Percentiles rank a stretch among this genome's conserved stretches.
These are phyloP conservation scores for Tuberolachnus salignus DNA, from an alignment of 2,888 invertebrate genomes.

Conservation along the genomic window DNA sequence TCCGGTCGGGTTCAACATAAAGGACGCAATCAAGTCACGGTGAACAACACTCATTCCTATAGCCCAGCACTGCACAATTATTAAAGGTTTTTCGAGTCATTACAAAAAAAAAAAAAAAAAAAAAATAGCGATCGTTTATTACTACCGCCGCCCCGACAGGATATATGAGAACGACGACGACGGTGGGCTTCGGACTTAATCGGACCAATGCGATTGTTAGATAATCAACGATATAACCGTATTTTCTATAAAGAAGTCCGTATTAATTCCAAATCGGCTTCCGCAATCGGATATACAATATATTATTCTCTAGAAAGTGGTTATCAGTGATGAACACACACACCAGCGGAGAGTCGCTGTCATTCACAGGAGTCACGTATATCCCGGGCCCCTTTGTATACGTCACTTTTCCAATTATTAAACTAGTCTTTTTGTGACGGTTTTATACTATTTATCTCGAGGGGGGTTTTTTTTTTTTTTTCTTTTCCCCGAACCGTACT, in stretches of 20 bases:
- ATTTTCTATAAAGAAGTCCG: not conserved
- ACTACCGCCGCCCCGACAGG: not conserved
- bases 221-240: conserved; percentile 30
- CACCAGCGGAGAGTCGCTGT: conserved; percentile 48
- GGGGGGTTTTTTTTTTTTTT: conserved; percentile 24
- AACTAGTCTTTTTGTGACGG: conserved; percentile 40
- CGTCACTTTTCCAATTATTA: conserved; percentile 45
- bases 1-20: conserved; percentile 50
- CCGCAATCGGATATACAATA: conserved; percentile 40
- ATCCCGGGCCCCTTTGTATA: conserved; percentile 15
- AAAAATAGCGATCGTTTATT: conserved; percentile 16
- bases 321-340: conserved; percentile 42
- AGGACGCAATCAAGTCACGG: conserved; percentile 52
- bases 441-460: conserved; percentile 40
- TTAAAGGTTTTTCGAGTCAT: conserved; percentile 39
- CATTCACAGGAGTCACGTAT: conserved; percentile 52
- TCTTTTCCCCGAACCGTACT: not conserved
- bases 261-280: conserved; percentile 38
- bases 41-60: conserved; percentile 23
- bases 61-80: conserved; percentile 12
- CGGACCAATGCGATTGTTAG: conserved; percentile 32
- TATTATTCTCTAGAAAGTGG: conserved; percentile 23
- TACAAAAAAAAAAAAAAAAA: conserved; percentile 22
- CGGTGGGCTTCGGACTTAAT: not conserved
- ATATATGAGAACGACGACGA: conserved; percentile 8